Base-by-base conservation (phyloP, 2,113 vertebrate species). In the Tricholaema leucomelas region DNA sequence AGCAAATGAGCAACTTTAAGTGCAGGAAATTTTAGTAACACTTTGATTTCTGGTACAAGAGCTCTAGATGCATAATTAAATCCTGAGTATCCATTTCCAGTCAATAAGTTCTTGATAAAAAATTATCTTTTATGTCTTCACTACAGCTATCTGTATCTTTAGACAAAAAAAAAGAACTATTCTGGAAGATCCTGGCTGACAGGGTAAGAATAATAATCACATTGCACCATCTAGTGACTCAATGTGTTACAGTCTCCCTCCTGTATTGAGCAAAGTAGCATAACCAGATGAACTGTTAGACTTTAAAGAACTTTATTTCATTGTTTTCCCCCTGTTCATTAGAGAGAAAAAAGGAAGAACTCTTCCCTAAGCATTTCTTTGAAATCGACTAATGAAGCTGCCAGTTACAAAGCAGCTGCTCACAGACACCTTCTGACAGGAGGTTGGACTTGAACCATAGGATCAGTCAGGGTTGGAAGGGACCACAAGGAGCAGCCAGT, bases 211-310 rank as follows among this genome's bases (percentile, higher is more conserved):
- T 61, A 44, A 35, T 76, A 87, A 96, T 72, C 55, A 79, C 48
- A 90, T 50, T 96, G 88, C 80, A 71, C 97, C 96, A 98, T 83
- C 97, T 97, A 97, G 96, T 69, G 97, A 60, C 35, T 61, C 14
- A 21, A 30, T 36, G 67, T 54, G 19, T 56, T 70, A 77, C 65
- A 31, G 5, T 36, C 44, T 76, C 27, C 10, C 36, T 48, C 31
- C 10, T 27, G 11, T 38, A 60, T 42, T 10, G 7, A 69, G 48
- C 11, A 74, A 74, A 65, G 24, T 67, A 81, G 72, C 16, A 27
- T 12, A 61, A 70, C 69, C 31, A 63, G 35, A 73, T 30, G 10
- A 91, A 80, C 15, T 30, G 35, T 3, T 20, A 23, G 23, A 60
- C 52, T 70, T 64, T 17, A n/a, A 84, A 66, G 5, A 64, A 50